phyloP scores from a whole-genome alignment of 2,797 vertebrate genomes.

The Telmatherina bonti region DNA sequence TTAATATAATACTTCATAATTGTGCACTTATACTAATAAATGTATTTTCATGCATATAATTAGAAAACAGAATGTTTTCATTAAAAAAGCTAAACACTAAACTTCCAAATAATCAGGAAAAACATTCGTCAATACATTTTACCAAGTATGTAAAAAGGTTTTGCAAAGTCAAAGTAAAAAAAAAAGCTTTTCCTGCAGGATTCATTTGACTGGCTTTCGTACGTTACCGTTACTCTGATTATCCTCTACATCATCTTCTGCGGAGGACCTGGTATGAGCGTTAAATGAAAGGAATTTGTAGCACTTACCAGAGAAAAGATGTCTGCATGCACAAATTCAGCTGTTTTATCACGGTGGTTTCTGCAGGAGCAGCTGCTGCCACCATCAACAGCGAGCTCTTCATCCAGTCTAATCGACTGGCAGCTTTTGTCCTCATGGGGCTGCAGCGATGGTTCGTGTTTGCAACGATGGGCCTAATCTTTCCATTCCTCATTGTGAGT shows the following conservation, averaged over 20 bases:
- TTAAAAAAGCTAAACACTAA: no score
- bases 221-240: constrained; percentile 77
- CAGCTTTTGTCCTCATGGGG: constrained; percentile 82
- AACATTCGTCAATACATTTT: background rate
- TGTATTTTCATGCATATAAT: no score
- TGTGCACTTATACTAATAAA: no score
- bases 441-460: constrained; percentile 73
- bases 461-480: constrained; percentile 77
- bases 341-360: constrained; percentile 4
- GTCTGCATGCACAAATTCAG: background rate
- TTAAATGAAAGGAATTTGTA: background rate
- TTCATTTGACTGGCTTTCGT: constrained; percentile 80
- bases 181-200: constrained; percentile 70
- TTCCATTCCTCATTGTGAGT: constrained; percentile 89
- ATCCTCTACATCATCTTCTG: constrained; percentile 83
- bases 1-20: no score
- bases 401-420: constrained; percentile 83
- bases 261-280: constrained; percentile 84
- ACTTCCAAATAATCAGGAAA: background rate
- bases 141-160: background rate
- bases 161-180: background rate
- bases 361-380: constrained; percentile 70
- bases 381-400: constrained; percentile 85
- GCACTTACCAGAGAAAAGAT: background rate
- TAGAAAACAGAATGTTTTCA: no score